These are phyloP conservation scores for Myrmecophaga tridactyla DNA, from an alignment of 2,113 vertebrate species.

Conservation along the genomic window DNA sequence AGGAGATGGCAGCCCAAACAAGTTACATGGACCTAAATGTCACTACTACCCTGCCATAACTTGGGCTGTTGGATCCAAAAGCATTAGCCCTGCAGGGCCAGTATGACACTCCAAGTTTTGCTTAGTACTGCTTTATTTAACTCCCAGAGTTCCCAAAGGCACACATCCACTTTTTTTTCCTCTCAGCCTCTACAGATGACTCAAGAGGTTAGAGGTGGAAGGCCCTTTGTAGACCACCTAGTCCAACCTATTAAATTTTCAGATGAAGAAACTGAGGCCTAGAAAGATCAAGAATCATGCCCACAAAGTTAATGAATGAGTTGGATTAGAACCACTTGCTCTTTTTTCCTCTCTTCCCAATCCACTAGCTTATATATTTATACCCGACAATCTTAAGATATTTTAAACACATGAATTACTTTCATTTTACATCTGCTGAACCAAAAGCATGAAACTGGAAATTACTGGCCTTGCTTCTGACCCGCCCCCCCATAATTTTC, in stretches of 20 bases:
- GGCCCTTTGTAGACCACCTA: neutral
- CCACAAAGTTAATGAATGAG: neutral
- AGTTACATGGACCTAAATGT: neutral
- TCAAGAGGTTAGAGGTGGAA: neutral
- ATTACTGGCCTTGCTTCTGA: neutral
- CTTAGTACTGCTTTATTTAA: constrained; percentile 38
- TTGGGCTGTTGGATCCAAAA: neutral
- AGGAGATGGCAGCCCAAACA: neutral
- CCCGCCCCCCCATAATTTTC: neutral
- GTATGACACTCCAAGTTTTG: neutral
- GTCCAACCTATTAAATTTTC: constrained; percentile 7
- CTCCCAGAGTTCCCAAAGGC: neutral
- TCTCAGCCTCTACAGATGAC: constrained; percentile 11
- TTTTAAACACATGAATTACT: constrained; percentile 39
- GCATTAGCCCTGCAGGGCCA: neutral
- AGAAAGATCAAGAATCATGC: neutral
- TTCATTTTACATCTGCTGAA: constrained; percentile 48
- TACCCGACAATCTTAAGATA: neutral
- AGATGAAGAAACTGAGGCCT: neutral
- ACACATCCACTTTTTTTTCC: neutral
- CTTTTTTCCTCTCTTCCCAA: neutral
- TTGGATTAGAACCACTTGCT: neutral
- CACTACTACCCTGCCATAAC: neutral
- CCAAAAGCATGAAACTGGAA: constrained; percentile 24
- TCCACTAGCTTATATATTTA: neutral